Evolutionary conservation across 2,888 invertebrate genomes (phyloP).

Genomic region (Alentia gelatinosa): DNA sequence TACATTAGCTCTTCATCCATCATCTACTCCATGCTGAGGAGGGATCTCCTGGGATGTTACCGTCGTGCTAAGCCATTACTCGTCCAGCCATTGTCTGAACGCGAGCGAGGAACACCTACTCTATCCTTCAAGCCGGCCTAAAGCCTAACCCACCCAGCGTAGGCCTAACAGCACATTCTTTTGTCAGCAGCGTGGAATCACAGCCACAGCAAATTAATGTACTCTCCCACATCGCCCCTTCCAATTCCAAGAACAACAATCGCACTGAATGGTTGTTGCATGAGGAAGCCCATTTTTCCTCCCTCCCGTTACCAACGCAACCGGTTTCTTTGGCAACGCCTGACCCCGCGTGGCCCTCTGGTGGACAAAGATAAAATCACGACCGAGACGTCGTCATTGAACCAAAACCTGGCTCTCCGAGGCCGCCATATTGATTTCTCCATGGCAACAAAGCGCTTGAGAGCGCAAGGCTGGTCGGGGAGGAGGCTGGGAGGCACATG

Average conservation of each 20-base stretch:
- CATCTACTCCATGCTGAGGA: no score
- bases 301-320: slow-evolving; percentile 23
- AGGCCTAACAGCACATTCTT: neutral
- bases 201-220: neutral
- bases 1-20: no score
- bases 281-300: neutral
- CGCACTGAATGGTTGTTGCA: neutral
- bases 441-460: slow-evolving; percentile 34
- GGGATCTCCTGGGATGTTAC: no score
- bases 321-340: neutral
- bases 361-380: slow-evolving; percentile 34
- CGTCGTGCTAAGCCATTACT: no score
- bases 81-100: no score
- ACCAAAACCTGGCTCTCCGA: slow-evolving; percentile 32
- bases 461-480: neutral
- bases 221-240: neutral
- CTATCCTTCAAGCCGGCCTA: no score
- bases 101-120: no score
- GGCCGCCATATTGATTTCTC: slow-evolving; percentile 46
- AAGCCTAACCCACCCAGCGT: neutral
- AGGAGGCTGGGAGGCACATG: neutral
- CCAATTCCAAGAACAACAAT: neutral
- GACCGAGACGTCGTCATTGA: slow-evolving; percentile 48
- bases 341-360: neutral
- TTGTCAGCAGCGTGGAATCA: neutral